phyloP scores from a whole-genome alignment of 2,113 vertebrate species.

The Orycteropus afer region DNA sequence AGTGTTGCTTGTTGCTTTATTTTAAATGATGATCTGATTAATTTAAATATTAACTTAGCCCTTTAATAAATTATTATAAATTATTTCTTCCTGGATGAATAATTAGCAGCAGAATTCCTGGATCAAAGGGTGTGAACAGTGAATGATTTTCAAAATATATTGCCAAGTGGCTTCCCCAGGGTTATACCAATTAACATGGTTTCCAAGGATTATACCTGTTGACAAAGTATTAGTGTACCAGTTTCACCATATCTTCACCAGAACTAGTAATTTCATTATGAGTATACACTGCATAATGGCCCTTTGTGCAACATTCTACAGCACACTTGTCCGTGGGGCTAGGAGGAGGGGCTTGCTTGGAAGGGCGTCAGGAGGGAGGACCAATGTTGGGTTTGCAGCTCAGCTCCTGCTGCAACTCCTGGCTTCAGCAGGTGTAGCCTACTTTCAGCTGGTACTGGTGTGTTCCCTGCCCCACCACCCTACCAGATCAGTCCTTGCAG shows the following conservation, averaged over 20 bases:
- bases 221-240: neutral
- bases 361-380: too few relatives aligned
- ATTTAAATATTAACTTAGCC: neutral
- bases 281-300: too few relatives aligned
- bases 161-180: neutral
- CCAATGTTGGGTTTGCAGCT: too few relatives aligned
- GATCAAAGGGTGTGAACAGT: neutral
- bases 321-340: too few relatives aligned
- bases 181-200: neutral
- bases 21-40: neutral
- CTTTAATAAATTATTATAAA: slow-evolving; percentile 28
- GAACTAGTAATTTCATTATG: neutral
- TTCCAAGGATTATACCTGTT: neutral
- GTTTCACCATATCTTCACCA: neutral
- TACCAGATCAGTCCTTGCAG: too few relatives aligned
- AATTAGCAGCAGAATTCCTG: neutral
- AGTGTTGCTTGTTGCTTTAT: neutral
- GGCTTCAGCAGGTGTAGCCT: too few relatives aligned
- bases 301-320: too few relatives aligned
- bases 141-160: neutral
- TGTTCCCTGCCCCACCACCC: too few relatives aligned
- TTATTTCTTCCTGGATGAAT: neutral
- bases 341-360: too few relatives aligned
- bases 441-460: too few relatives aligned
- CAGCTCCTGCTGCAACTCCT: too few relatives aligned